Evolutionary conservation across 2,113 vertebrate genomes (phyloP).

Genomic region (Albula glossodonta): DNA sequence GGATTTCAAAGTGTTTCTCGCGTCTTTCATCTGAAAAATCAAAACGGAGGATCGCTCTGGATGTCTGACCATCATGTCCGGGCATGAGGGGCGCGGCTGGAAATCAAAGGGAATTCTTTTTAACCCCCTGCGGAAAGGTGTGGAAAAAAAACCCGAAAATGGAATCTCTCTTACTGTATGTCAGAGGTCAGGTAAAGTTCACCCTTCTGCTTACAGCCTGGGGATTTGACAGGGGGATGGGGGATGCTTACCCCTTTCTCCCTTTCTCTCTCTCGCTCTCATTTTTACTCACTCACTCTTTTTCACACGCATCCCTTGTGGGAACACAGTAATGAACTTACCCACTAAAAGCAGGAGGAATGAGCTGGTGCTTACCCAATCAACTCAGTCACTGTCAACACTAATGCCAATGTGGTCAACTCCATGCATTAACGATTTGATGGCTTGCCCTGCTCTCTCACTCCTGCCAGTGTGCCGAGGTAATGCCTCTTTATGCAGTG

Average conservation of each 20-base stretch:
- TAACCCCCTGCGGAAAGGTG: conserved; percentile 53
- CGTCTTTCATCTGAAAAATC: conserved; percentile 70
- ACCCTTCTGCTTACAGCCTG: conserved; percentile 41
- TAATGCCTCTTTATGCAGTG: too few species aligned
- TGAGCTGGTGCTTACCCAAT: not conserved
- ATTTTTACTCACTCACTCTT: not conserved
- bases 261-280: not conserved
- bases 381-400: not conserved
- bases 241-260: conserved; percentile 27
- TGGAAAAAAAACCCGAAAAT: conserved; percentile 45
- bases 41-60: conserved; percentile 67
- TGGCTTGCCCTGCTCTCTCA: not conserved
- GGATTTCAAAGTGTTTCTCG: conserved; percentile 62
- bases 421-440: not conserved
- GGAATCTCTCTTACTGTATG: conserved; percentile 65
- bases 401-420: not conserved
- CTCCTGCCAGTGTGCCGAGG: not conserved
- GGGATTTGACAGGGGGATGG: conserved; percentile 39
- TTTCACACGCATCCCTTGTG: not conserved
- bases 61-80: conserved; percentile 63
- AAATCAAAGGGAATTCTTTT: conserved; percentile 67
- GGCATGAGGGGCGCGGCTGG: conserved; percentile 37
- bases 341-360: not conserved
- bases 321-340: not conserved
- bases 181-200: conserved; percentile 69